Conservation (phyloP, 2,113 vertebrate species). For the Scatophagus argus region DNA sequence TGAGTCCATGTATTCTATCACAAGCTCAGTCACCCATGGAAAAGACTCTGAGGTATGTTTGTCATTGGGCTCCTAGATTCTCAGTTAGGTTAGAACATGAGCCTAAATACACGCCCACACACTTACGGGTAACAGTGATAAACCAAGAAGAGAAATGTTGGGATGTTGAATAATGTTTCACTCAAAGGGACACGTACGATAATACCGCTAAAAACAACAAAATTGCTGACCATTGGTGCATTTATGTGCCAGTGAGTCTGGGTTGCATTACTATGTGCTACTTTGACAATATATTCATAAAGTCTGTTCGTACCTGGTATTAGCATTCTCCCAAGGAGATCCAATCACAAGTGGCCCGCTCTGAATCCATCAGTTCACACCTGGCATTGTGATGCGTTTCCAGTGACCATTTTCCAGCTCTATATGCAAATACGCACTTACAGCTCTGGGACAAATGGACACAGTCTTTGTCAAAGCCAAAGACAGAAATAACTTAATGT, state of each 20-base stretch:
- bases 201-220: background rate
- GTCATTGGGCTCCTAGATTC: conserved; percentile 47
- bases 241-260: background rate
- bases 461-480: too few species aligned
- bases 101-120: background rate
- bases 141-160: background rate
- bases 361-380: too few species aligned
- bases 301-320: too few species aligned
- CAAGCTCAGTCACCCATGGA: conserved; percentile 59
- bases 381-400: too few species aligned
- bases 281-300: too few species aligned
- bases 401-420: too few species aligned
- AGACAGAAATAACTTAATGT: too few species aligned
- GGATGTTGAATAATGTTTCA: background rate
- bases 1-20: conserved; percentile 65
- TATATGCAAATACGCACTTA: too few species aligned
- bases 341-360: too few species aligned
- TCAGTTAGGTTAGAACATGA: conserved; percentile 30
- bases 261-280: too few species aligned
- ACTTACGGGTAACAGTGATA: background rate
- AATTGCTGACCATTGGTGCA: background rate
- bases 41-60: conserved; percentile 65
- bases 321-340: too few species aligned
- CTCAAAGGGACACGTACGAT: background rate
- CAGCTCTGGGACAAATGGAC: too few species aligned